Evolutionary conservation across 2,113 vertebrate genomes (phyloP).

Genomic region (Paracanthobrama guichenoti): DNA sequence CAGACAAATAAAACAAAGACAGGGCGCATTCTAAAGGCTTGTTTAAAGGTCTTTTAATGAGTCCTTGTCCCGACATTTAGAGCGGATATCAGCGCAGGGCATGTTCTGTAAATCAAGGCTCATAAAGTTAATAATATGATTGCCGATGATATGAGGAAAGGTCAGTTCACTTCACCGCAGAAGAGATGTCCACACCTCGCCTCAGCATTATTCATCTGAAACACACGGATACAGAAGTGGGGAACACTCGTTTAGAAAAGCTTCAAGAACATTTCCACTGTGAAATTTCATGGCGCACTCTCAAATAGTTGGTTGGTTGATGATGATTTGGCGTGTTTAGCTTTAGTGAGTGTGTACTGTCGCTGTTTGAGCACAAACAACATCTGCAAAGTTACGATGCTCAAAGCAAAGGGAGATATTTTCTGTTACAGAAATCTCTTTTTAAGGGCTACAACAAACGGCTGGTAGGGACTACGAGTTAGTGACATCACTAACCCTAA

Average conservation of each 20-base stretch:
- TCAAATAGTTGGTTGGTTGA: neutral
- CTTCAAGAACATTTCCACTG: neutral
- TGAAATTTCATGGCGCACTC: neutral
- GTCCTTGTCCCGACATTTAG: constrained; percentile 54
- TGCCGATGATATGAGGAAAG: constrained; percentile 52
- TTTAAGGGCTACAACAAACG: no score
- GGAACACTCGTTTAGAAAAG: neutral
- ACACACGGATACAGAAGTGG: neutral
- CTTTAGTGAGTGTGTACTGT: no score
- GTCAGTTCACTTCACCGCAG: constrained; percentile 24
- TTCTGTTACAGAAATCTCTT: no score
- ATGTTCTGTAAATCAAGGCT: constrained; percentile 50
- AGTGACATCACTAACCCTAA: no score
- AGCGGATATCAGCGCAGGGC: constrained; percentile 39
- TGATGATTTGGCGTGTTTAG: no score
- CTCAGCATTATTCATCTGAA: neutral
- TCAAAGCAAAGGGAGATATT: no score
- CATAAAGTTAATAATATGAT: constrained; percentile 57
- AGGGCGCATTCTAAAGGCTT: neutral
- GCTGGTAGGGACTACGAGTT: no score
- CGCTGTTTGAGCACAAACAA: no score
- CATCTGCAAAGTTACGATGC: no score
- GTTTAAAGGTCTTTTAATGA: constrained; percentile 55
- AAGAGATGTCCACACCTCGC: constrained; percentile 1
- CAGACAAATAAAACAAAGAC: constrained; percentile 46